Evolutionary conservation across 2,113 vertebrate genomes (phyloP), one percentile per base, ranked within the genome.

Genomic region (Chrysochloris asiatica): DNA sequence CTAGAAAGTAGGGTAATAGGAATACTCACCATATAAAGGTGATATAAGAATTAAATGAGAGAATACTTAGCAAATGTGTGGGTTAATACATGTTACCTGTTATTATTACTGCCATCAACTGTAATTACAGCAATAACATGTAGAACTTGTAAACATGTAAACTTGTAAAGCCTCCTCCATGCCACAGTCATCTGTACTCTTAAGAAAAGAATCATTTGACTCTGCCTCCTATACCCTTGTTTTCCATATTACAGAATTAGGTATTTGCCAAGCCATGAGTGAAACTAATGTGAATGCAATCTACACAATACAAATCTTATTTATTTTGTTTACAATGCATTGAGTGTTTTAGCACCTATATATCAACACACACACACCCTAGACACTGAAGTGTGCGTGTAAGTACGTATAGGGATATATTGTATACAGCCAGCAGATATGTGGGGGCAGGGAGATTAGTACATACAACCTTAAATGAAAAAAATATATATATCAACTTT

Each of bases 1-100:
- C 91, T 72, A 43, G 82, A 88, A 95, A 93, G 91, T 76, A 43
- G 67, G 48, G 22, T 4, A 73, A 61, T 71, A 73, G 48, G 47
- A 72, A 84, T 33, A 59, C 6, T 75, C 41, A 30, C 69, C 54
- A 82, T 38, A 52, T 1, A 38, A 3, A 76, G 61, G 50, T 76
- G 82, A 24, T 43, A 7, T 36, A 45, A 88, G 41, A 28, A 91
- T 26, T 75, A 45, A 92, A 50, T 56, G 83, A 89, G 38, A 89
- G 67, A 67, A 67, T 50, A 65, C 41, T 50, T 45, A 89, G 38
- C 71, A 83, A 85, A 80, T 33, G 43, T 24, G 59, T 36, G 26
- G 22, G 63, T 85, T 75, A 83, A 67, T 21, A 65, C 71, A 48
- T 52, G 50, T 41, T 71, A 86, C 54, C 33, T 50, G 45, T 91